Base-by-base conservation (phyloP, 2,113 vertebrate species). In the Asarcornis scutulata region DNA sequence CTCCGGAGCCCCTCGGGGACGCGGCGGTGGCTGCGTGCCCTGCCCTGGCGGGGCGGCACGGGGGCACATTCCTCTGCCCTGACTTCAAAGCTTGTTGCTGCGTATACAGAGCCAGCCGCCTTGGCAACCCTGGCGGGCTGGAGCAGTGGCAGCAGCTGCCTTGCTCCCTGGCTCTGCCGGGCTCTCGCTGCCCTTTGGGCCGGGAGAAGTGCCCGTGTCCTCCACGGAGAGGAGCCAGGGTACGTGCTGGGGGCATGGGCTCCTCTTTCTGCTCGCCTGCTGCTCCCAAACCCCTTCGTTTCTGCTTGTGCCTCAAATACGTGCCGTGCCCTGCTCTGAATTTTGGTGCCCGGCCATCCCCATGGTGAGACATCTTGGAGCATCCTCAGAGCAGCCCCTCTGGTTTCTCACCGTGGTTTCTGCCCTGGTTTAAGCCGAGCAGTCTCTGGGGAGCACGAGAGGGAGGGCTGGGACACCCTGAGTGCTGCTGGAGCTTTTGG, bases 61-160 rank as follows among this genome's bases (percentile, higher is more conserved):
- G 21, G 50, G 91, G 40, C 69, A 1, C 97, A 94, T 96, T 96
- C 95, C 94, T 69, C 78, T 86, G 62, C 60, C 55, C 86, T 44
- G 95, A 93, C 96, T 97, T 96, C 95, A 97, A 97, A 97, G 97
- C 80, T 89, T 91, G 93, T 97, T 97, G 83, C 77, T 97, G 83
- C 69, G 55, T 87, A 96, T 68, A 97, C 95, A 97, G 93, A 97
- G 82, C 89, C 55, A 67, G 96, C 95, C 67, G 94, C 96, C 94
- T 42, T 91, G 96, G 96, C 95, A 97, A 91, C 94, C 85, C 89
- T 75, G 1, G 50, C 87, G 26, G 87, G 31, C 81, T 6, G 36
- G 62, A 38, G 73, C 63, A 1, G 7, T 63, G 95, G 86, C 89
- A 78, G 93, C 97, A 80, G 95, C 97, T 95, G 95, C 58, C 48